Evolutionary conservation across 2,888 invertebrate species (phyloP), one percentile per base, ranked within the genome.

Genomic region (Drosophila stalkeri): DNA sequence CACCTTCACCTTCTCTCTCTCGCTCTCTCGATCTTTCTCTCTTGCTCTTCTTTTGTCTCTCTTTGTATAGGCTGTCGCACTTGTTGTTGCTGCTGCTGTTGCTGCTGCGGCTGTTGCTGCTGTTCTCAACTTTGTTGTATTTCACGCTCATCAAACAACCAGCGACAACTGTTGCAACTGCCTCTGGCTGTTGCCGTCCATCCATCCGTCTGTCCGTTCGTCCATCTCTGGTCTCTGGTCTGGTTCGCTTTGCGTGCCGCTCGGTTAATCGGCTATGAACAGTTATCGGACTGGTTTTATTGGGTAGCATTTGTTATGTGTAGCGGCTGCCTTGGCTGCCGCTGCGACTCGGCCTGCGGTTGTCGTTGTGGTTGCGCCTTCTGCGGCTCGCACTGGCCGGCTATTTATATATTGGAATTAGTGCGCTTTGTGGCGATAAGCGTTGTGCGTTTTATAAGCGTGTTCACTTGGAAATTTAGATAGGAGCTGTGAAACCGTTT

Each of bases 241-340:
- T 77, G 79, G 64, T 79, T 78, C 72, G 65, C 61, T 72, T 70
- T 86, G 90, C 86, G 86, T 90, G 89, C 90, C 72, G 83, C 79
- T 90, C 76, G 80, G 81, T 86, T 86, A 86, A 86, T 86, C 88
- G 89, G 83, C 86, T 86, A 86, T 86, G 86, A 86, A 86, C 86
- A 86, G 86, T 86, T 86, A 86, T 89, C 86, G 89, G 90, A 86
- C 86, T 89, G 90, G 86, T 86, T 86, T 90, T 83, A 82, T 82
- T 82, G 84, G 73, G 63, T 78, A 84, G 85, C 85, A 78, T 82
- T 82, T 85, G 79, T 76, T 82, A 84, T 82, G 64, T 87, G 81
- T 65, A 64, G 84, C 71, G 73, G 65, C 79, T 66, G 64, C 51
- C 65, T 41, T 59, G 49, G 18, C 39, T 39, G 27, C n/a, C 14